A percentile compares a stretch with the other conserved stretches of the same genome.
Conservation (phyloP, 2,113 vertebrate genomes). For the Numida meleagris region DNA sequence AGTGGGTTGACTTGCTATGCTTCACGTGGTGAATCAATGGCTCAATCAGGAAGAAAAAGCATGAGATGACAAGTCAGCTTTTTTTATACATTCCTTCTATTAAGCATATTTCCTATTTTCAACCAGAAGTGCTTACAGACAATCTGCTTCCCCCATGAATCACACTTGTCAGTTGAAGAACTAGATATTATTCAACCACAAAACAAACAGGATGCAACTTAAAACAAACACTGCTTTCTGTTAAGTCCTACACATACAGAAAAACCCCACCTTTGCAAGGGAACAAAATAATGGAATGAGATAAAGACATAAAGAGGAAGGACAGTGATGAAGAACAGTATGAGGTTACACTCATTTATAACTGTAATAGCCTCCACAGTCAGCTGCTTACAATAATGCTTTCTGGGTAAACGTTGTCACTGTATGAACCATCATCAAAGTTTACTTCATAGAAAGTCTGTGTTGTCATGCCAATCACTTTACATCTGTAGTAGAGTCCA, state of each 20-base stretch:
- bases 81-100: background rate
- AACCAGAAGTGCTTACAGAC: background rate
- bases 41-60: background rate
- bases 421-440: slow-evolving; percentile 96
- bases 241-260: background rate
- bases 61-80: background rate
- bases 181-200: slow-evolving; percentile 46
- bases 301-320: background rate
- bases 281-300: background rate
- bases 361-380: accelerated
- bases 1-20: background rate
- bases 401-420: slow-evolving; percentile 94
- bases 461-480: slow-evolving; percentile 86
- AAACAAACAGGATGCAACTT: slow-evolving; percentile 33
- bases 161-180: slow-evolving; percentile 39
- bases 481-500: slow-evolving; percentile 90
- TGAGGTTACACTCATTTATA: background rate
- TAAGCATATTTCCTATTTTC: slow-evolving; percentile 11
- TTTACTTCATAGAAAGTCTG: slow-evolving; percentile 96
- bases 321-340: background rate
- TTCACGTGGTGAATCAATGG: background rate
- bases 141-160: slow-evolving; percentile 23
- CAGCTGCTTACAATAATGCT: slow-evolving; percentile 86
- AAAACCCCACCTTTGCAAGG: background rate
- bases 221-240: slow-evolving; percentile 17